Base-by-base conservation (phyloP, 2,888 invertebrate species). In the Sphinx pinastri region DNA sequence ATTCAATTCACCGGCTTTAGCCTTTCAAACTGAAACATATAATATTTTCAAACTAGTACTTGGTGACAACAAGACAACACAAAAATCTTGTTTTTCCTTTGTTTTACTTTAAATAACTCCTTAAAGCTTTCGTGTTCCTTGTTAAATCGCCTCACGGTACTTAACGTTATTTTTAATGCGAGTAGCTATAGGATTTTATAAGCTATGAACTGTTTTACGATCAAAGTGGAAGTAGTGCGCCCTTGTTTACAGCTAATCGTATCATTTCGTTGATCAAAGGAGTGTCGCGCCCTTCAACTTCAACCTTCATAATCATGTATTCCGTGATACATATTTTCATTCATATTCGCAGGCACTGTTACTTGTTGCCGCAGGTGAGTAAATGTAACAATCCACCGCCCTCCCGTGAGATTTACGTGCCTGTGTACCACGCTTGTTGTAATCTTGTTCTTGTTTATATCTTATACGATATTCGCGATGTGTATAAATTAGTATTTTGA, bases 331-430 rank as follows among this genome's bases (percentile, higher is more conserved):
- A 49, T n/a, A n/a, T n/a, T 63, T 49, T 19, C 49, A 63, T 63
- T 63, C 67, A 31, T 52, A 67, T 67, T 67, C 38, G 31, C 6
- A 67, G 52, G 12, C 13, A 52, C 25, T 67, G 67, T 54, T 38
- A 12, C 31, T 67, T 52, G 59, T 8, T 38, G 7, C 7, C 16
- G 16, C 52, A 55, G 55, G 19, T 12, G 11, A 19, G 13, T 58
- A 38, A 31, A 14, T 58, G 58, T 49, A 19, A 63, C 12, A 47
- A 49, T 63, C 49, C 63, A 19, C 63, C 13, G 63, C 2, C 6
- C 1, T 16, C 63, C 19, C 63, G 47, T 47, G 19, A 49, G 63
- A 63, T 49, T 19, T 63, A 49, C 49, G 19, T 38, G 58, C 19
- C n/a, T 12, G 16, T 60, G 38, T 7, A 8, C 59, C 11, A 14